Conservation (phyloP, 2,888 invertebrate genomes). For the Tipula unca region DNA sequence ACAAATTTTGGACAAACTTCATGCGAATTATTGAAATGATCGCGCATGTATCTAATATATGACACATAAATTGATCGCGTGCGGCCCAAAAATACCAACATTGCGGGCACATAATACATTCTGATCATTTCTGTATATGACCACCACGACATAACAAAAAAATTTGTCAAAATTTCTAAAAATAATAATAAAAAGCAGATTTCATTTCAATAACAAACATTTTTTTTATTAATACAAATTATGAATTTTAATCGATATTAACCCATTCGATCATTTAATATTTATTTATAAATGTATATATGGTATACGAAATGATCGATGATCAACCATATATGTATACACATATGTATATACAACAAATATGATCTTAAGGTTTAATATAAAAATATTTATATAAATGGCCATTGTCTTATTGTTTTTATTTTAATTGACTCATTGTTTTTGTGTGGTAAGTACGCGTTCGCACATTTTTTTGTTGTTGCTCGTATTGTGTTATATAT, state of each 20-base stretch:
- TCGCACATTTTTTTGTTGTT: not conserved
- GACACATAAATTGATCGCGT: not conserved
- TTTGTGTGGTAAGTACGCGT: not conserved
- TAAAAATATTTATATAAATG: not conserved
- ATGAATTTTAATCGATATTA: not conserved
- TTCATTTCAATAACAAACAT: not conserved
- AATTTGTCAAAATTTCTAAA: not conserved
- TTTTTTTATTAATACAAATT: not conserved
- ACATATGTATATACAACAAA: not conserved
- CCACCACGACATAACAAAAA: not conserved
- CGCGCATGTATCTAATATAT: too few relatives aligned
- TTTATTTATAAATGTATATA: not conserved
- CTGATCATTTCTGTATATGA: not conserved
- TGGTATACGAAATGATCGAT: not conserved
- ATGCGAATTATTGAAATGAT: too few relatives aligned
- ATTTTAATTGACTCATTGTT: constrained; percentile 8
- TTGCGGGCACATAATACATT: not conserved
- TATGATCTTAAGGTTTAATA: not conserved
- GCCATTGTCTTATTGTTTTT: constrained; percentile 8
- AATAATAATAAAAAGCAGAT: not conserved
- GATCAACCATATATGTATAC: not conserved
- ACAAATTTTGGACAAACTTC: too few relatives aligned
- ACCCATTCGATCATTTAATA: not conserved
- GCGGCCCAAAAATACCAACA: not conserved
- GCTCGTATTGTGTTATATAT: not conserved